Base-by-base conservation (phyloP, 2,113 vertebrate genomes). In the Vanacampus margaritifer region DNA sequence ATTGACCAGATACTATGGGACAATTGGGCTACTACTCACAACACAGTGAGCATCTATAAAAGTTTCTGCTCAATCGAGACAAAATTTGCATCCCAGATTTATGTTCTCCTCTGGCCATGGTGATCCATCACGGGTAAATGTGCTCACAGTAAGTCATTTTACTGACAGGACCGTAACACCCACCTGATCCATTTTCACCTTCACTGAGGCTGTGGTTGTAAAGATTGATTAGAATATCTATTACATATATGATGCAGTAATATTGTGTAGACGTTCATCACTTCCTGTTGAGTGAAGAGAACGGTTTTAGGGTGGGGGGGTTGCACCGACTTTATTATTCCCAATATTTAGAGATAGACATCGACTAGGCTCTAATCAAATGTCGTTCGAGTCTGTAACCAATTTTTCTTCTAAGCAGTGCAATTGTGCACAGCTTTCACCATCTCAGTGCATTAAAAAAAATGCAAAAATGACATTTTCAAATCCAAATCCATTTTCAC, bases 61-160 rank as follows among this genome's bases (percentile, higher is more conserved):
- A 70, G 71, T 75, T 64, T 19, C 41, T n/a, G 11, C 41, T 62
- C 19, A 56, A 12, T 12, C 67, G 13, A 54, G 45, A 57, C 68
- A 66, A 73, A 65, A 73, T 26, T 57, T 59, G 71, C 50, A 73
- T 72, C 72, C 77, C 63, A 77, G 73, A 74, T 78, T 63, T 67
- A 67, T 73, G 53, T 43, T 59, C n/a, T 61, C 50, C 63, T 45
- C 64, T 84, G 68, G 32, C 71, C 76, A 81, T 65, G 77, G 84
- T 81, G 78, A 82, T 81, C 71, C 68, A 70, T 80, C 73, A 83
- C 71, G 0, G 70, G 64, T 58, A 21, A 65, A 78, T 72, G 50
- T 70, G 73, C 59, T 46, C 45, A 19, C 45, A 19, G 71, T 45
- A 79, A 74, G 71, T 58, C 71, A 65, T 71, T 62, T 54, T 68